Evolutionary conservation across 1,140 invertebrate species (phyloP), one percentile per base, ranked within the genome.

Genomic region (Theocolax elegans): DNA sequence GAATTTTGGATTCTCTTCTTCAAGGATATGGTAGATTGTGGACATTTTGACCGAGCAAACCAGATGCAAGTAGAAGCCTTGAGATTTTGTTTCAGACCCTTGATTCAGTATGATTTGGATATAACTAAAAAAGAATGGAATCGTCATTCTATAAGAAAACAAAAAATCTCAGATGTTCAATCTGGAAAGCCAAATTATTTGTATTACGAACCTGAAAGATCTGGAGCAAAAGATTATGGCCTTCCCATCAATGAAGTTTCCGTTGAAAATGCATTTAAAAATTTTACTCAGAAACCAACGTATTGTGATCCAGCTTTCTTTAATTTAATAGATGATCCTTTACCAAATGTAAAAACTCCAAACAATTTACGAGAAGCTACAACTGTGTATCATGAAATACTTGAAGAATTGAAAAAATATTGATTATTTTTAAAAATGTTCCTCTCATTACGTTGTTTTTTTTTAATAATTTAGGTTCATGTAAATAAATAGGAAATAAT

Each of bases 51-150:
- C 42, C 6, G 17, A 19, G 44, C 62, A 1, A 58, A 73, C 54
- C 12, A 40, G 13, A 23, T 69, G 17, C 67, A 68, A 1, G n/a
- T 68, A 2, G 44, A 68, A 40, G 59, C 40, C 23, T 12, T 68
- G 7, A 12, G 56, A 35, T 58, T 49, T 60, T 68, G 46, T 60
- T 68, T 60, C n/a, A 42, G 17, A 25, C n/a, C 21, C 2, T n/a
- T 68, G 2, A 35, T 68, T 10, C 9, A 59, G 13, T 21, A 51
- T 40, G 67, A 68, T 56, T 49, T 68, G 4, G 31, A 53, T 15
- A 46, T 31, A 13, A 68, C 21, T 13, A 49, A 31, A 27, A 42
- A 60, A 8, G 25, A 51, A 49, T 60, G 31, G 42, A 60, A 60
- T 35, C 15, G 48, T 9, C 62, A 51, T 51, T 12, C 29, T 3